Evolutionary conservation across 1,140 invertebrate genomes (phyloP).

Genomic region (Aplysia californica): DNA sequence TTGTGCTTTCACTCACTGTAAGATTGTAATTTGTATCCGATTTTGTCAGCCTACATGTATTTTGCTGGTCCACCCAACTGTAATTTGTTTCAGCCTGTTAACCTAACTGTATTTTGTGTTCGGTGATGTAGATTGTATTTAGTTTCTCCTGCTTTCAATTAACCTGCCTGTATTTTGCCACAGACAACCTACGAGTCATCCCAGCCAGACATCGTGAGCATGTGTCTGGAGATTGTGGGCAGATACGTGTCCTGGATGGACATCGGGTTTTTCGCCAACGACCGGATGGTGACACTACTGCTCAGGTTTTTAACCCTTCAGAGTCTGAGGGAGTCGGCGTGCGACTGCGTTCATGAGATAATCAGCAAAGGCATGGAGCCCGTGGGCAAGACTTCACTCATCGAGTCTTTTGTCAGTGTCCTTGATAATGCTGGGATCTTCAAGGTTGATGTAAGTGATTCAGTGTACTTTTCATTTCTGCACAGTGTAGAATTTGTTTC

Average conservation of each 20-base stretch:
- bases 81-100: no score
- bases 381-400: conserved; percentile 70
- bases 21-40: no score
- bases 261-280: conserved; percentile 73
- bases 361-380: conserved; percentile 75
- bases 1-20: no score
- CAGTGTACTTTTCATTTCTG: no score
- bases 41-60: no score
- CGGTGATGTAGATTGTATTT: no score
- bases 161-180: no score
- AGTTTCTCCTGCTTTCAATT: no score
- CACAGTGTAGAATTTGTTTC: no score
- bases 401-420: conserved; percentile 71
- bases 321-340: conserved; percentile 69
- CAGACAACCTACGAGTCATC: conserved; percentile 67
- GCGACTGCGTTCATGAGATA: conserved; percentile 73
- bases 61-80: no score
- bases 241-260: conserved; percentile 75
- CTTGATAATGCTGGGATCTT: conserved; percentile 68
- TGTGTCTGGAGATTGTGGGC: conserved; percentile 72
- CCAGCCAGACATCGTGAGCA: conserved; percentile 67
- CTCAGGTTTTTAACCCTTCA: conserved; percentile 66
- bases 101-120: no score
- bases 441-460: conserved; percentile 27
- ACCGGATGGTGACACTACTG: conserved; percentile 71